phyloP scores from a whole-genome alignment of 2,113 vertebrate genomes.

The Ophthalmolycus amberensis region DNA sequence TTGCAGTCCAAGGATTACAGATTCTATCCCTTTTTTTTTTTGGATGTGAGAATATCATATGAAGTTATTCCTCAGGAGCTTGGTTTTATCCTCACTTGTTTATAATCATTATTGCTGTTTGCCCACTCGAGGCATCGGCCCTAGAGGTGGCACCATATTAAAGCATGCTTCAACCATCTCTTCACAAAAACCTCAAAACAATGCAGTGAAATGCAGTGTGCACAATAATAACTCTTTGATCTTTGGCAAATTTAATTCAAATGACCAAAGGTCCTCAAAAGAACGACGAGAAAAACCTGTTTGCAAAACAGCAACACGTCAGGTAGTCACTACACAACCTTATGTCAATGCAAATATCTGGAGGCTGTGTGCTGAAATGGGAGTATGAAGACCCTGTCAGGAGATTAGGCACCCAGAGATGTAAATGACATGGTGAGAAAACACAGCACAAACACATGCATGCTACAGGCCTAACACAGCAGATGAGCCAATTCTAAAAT shows the following conservation, averaged over 20 bases:
- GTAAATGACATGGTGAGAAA: slow-evolving; percentile 61
- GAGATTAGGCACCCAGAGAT: slow-evolving; percentile 62
- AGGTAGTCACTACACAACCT: slow-evolving; percentile 38
- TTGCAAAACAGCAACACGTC: slow-evolving; percentile 37
- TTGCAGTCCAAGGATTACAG: background rate
- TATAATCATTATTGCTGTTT: slow-evolving; percentile 66
- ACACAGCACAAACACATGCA: background rate
- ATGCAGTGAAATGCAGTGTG: slow-evolving; percentile 41
- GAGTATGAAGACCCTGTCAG: slow-evolving; percentile 63
- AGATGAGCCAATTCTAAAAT: slow-evolving; percentile 22
- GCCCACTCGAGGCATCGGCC: slow-evolving; percentile 40
- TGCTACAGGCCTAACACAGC: slow-evolving; percentile 19
- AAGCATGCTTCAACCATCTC: slow-evolving; percentile 5
- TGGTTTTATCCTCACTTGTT: slow-evolving; percentile 55
- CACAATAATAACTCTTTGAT: slow-evolving; percentile 65
- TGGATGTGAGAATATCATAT: slow-evolving; percentile 25
- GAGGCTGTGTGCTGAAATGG: slow-evolving; percentile 61
- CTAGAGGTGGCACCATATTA: slow-evolving; percentile 31
- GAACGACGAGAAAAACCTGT: slow-evolving; percentile 10
- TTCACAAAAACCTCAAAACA: slow-evolving; percentile 3
- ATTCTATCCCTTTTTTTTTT: background rate
- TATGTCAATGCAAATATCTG: slow-evolving; percentile 71
- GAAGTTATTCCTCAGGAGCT: slow-evolving; percentile 32
- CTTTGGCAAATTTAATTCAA: slow-evolving; percentile 69
- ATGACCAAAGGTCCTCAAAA: slow-evolving; percentile 60